A percentile compares a stretch with the other conserved stretches of the same genome.
These are phyloP conservation scores for Cephus pygmeus DNA, from an alignment of 2,888 invertebrate species.

Conservation along the genomic window DNA sequence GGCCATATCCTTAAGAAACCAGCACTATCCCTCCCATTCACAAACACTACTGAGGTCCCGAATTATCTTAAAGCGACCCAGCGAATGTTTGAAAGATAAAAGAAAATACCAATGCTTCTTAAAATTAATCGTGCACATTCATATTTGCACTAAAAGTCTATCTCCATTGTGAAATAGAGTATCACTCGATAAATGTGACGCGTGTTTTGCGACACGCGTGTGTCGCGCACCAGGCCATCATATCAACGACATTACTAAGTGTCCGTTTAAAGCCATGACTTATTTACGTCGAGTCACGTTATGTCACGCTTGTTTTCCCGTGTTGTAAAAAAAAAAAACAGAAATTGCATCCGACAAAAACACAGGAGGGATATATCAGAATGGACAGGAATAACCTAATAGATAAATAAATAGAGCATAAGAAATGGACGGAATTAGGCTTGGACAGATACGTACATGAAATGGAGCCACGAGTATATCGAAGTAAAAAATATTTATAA, in stretches of 20 bases:
- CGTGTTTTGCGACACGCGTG: not conserved
- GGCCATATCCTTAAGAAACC: not conserved
- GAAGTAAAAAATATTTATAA: not conserved
- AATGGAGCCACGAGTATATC: not conserved
- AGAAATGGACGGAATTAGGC: not conserved
- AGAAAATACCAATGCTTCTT: not conserved
- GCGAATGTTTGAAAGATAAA: not conserved
- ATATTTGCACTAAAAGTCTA: too few species aligned
- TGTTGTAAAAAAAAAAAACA: not conserved
- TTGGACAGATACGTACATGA: not conserved
- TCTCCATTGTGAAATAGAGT: too few species aligned
- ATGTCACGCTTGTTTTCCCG: not conserved
- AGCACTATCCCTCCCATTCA: not conserved
- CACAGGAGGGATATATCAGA: not conserved
- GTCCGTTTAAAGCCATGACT: not conserved
- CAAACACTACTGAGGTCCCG: not conserved
- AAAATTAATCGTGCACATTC: too few species aligned
- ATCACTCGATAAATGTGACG: not conserved
- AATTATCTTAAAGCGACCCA: not conserved
- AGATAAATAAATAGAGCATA: not conserved
- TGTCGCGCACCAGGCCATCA: not conserved
- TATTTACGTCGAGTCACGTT: not conserved
- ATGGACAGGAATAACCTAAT: not conserved
- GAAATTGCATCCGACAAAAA: not conserved
- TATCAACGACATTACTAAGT: not conserved